Conservation (phyloP, 2,113 vertebrate species). For the Sinocyclocheilus grahami region DNA sequence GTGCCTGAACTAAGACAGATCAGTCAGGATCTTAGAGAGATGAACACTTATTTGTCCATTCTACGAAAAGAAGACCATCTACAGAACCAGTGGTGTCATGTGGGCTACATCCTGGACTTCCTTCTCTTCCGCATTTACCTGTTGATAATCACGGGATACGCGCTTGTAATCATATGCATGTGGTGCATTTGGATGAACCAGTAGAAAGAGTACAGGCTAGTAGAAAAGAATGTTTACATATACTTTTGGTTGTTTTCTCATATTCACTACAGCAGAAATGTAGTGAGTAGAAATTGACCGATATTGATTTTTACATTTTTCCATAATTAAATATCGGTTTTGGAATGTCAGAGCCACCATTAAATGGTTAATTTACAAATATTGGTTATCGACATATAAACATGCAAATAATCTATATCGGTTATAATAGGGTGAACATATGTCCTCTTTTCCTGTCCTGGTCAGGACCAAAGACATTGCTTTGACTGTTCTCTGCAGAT, state of each 20-base stretch:
- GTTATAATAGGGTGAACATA: not conserved
- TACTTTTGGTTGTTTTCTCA: not conserved
- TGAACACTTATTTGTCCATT: slow-evolving; percentile 68
- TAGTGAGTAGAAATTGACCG: not conserved
- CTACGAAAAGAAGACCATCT: slow-evolving; percentile 70
- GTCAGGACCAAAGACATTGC: not conserved
- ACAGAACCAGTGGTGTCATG: slow-evolving; percentile 79
- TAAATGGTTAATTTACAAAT: not conserved
- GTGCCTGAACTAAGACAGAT: slow-evolving; percentile 75
- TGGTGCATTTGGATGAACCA: slow-evolving; percentile 81
- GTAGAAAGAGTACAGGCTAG: slow-evolving; percentile 1
- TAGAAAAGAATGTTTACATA: not conserved
- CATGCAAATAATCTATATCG: not conserved
- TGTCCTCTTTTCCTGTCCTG: not conserved
- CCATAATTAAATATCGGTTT: not conserved
- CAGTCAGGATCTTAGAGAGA: slow-evolving; percentile 71
- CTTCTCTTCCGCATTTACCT: slow-evolving; percentile 81
- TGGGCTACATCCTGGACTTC: slow-evolving; percentile 81
- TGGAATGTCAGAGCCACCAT: not conserved
- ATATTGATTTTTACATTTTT: not conserved
- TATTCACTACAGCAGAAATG: not conserved
- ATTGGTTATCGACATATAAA: not conserved
- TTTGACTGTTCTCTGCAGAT: no score
- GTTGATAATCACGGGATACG: slow-evolving; percentile 77
- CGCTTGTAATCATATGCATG: slow-evolving; percentile 79